Conservation (phyloP, 2,113 vertebrate species). For the Ameiurus melas region DNA sequence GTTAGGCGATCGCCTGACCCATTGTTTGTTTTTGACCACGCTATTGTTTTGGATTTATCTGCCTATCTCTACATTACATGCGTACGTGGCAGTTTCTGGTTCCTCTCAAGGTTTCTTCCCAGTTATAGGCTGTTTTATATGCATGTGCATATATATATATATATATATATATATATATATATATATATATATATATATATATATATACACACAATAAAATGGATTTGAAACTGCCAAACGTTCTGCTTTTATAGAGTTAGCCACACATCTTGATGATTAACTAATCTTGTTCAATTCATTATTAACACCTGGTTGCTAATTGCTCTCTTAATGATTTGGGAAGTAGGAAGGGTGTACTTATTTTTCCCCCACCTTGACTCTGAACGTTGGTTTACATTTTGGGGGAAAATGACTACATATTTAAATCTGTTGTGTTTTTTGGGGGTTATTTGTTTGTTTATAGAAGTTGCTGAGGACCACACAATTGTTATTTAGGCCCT, state of each 20-base stretch:
- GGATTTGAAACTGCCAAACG: background rate
- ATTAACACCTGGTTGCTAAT: background rate
- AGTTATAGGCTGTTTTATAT: no score
- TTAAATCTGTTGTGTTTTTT: background rate
- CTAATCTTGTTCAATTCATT: background rate
- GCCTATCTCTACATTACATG: no score
- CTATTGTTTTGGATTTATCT: no score
- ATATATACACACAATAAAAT: background rate
- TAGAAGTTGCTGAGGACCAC: background rate
- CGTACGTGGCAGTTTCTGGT: no score
- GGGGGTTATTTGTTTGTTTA: background rate
- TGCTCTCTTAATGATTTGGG: background rate
- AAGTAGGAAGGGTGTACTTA: no score
- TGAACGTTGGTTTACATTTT: background rate
- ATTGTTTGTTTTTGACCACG: no score
- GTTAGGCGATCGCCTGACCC: no score
- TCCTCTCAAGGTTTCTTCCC: no score
- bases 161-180: background rate
- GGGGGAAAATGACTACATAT: background rate
- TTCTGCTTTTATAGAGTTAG: background rate
- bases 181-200: background rate
- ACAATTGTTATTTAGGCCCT: background rate
- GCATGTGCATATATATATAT: background rate
- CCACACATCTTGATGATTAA: background rate
- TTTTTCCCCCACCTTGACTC: no score